Evolutionary conservation across 1,140 invertebrate species (phyloP).

Genomic region (Luehdorfia chinensis): DNA sequence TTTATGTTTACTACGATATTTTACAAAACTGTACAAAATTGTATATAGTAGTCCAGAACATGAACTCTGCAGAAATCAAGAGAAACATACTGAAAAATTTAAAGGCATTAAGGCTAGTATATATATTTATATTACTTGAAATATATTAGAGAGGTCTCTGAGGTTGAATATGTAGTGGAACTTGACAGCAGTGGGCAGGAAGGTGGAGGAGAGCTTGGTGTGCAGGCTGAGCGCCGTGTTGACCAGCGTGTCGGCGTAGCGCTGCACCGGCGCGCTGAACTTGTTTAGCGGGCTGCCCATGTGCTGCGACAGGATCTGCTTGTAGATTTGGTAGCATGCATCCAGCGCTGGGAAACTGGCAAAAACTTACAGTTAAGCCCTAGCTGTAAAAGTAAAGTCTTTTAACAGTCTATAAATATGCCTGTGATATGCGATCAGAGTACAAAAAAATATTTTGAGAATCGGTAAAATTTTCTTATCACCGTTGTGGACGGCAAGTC

Average conservation of each 20-base stretch:
- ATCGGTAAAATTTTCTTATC: too few relatives aligned
- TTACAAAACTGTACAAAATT: too few relatives aligned
- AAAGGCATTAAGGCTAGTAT: too few relatives aligned
- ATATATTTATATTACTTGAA: constrained; percentile 79
- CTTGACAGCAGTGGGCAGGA: constrained; percentile 94
- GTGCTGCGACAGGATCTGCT: constrained; percentile 89
- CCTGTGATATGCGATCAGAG: too few relatives aligned
- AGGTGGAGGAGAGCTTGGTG: constrained; percentile 84
- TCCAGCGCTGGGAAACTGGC: constrained; percentile 90
- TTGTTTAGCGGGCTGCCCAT: constrained; percentile 82
- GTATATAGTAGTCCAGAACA: too few relatives aligned
- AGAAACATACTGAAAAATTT: too few relatives aligned
- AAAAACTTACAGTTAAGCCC: constrained; percentile 20
- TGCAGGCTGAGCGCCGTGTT: constrained; percentile 87
- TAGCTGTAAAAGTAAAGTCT: too few relatives aligned
- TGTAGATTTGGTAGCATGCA: constrained; percentile 90
- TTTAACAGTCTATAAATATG: too few relatives aligned
- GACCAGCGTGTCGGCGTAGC: constrained; percentile 81
- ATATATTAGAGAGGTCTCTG: constrained; percentile 94
- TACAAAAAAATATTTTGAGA: too few relatives aligned
- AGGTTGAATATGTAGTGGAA: constrained; percentile 98
- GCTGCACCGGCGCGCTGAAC: constrained; percentile 80
- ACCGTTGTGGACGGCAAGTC: too few relatives aligned
- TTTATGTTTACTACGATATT: too few relatives aligned
- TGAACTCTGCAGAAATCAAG: too few relatives aligned